These are phyloP conservation scores for Podarcis siculus DNA, from an alignment of 2,797 vertebrate genomes.

Conservation along the genomic window DNA sequence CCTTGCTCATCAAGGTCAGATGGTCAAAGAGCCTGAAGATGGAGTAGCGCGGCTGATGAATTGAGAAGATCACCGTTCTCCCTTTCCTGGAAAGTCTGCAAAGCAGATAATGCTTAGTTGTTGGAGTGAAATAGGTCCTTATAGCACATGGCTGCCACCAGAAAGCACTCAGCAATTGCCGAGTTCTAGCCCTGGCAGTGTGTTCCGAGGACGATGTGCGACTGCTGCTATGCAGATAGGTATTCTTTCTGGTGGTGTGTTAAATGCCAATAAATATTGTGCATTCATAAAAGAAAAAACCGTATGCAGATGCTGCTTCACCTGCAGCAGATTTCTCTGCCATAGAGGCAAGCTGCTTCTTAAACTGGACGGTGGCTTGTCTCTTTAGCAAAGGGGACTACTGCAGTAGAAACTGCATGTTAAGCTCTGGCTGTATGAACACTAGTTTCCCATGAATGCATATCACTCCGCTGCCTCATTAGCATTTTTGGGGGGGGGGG, in stretches of 20 bases:
- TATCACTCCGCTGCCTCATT: not conserved
- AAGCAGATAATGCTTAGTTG: not conserved
- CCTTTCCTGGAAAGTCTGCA: constrained; percentile 34
- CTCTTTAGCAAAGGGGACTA: not conserved
- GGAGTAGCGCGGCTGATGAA: constrained; percentile 1
- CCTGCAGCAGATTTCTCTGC: not conserved
- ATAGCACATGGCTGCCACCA: not conserved
- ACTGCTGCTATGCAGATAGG: not conserved
- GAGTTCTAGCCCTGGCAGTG: not conserved
- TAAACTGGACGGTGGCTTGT: not conserved
- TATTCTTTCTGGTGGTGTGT: not conserved
- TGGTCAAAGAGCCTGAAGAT: constrained; percentile 26
- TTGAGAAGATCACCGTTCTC: constrained; percentile 23
- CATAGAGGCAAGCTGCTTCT: not conserved
- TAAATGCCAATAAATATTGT: not conserved
- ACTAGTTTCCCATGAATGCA: too few species aligned
- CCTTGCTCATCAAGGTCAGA: constrained; percentile 26
- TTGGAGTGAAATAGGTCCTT: not conserved
- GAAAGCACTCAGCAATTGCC: not conserved
- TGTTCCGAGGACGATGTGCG: not conserved
- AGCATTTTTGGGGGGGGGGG: not conserved
- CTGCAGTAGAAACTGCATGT: not conserved
- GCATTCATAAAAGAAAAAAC: not conserved
- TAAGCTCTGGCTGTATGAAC: not conserved
- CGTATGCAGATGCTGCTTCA: not conserved